Conservation (phyloP, 1,140 invertebrate genomes). For the Drosophila nikananu region DNA sequence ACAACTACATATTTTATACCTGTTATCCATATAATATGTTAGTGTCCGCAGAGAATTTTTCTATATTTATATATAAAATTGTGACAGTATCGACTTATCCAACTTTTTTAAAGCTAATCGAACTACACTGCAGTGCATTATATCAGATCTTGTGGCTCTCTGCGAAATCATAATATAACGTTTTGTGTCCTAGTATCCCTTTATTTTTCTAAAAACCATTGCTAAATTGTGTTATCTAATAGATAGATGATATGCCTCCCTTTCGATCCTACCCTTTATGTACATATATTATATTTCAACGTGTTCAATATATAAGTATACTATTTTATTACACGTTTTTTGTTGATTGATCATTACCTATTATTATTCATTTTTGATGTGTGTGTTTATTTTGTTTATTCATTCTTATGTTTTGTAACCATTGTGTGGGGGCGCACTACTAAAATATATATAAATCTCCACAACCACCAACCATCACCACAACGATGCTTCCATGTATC, state of each 20-base stretch:
- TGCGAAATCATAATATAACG: background rate
- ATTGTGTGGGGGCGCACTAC: constrained; percentile 79
- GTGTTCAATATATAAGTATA: constrained; percentile 36
- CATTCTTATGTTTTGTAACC: constrained; percentile 80
- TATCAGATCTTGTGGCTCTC: constrained; percentile 5
- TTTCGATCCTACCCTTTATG: constrained; percentile 1
- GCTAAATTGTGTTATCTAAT: constrained; percentile 25
- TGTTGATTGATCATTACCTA: constrained; percentile 24
- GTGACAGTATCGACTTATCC: too few relatives aligned
- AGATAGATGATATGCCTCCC: constrained; percentile 23
- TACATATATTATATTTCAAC: constrained; percentile 26
- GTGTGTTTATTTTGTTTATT: constrained; percentile 67
- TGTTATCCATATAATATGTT: too few relatives aligned
- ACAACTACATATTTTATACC: too few relatives aligned
- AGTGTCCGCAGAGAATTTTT: too few relatives aligned
- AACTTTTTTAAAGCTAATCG: background rate
- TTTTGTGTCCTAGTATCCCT: constrained; percentile 16
- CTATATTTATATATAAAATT: too few relatives aligned
- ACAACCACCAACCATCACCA: constrained; percentile 50
- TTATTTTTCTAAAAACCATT: background rate
- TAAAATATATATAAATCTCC: constrained; percentile 60
- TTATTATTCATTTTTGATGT: constrained; percentile 43
- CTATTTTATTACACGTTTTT: constrained; percentile 14
- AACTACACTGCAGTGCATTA: background rate
- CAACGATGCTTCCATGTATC: constrained; percentile 52